Evolutionary conservation across 2,888 invertebrate genomes (phyloP).

Genomic region (Rutpela maculata): DNA sequence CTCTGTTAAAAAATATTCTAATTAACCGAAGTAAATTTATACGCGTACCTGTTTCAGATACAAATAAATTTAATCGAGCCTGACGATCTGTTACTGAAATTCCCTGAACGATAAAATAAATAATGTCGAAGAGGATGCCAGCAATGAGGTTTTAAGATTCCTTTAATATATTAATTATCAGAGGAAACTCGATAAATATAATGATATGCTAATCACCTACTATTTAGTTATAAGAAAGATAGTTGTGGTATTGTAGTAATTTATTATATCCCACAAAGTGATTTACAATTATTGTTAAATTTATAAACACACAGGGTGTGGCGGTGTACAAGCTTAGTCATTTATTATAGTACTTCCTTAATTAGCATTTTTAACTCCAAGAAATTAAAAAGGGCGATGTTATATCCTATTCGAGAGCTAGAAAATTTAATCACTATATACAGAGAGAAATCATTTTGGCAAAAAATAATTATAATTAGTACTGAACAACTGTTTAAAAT

Average conservation of each 20-base stretch:
- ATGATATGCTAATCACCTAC: slow-evolving; percentile 29
- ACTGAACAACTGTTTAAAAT: too few relatives aligned
- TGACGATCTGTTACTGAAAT: slow-evolving; percentile 20
- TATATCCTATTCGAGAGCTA: too few relatives aligned
- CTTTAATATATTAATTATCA: slow-evolving; percentile 25
- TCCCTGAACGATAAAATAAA: slow-evolving; percentile 12
- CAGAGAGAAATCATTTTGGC: too few relatives aligned
- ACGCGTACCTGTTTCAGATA: slow-evolving; percentile 9
- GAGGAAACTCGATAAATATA: slow-evolving; percentile 3
- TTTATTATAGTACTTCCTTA: not conserved
- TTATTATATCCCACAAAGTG: slow-evolving; percentile 17
- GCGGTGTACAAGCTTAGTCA: not conserved
- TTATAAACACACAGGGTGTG: slow-evolving; percentile 16
- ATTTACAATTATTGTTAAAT: slow-evolving; percentile 11
- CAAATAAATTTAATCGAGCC: slow-evolving; percentile 29
- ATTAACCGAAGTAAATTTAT: slow-evolving; percentile 33
- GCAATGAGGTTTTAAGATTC: slow-evolving; percentile 5
- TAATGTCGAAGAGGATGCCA: slow-evolving; percentile 5
- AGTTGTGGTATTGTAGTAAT: slow-evolving; percentile 21
- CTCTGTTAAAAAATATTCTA: slow-evolving; percentile 29
- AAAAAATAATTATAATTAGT: too few relatives aligned
- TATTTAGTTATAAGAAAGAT: slow-evolving; percentile 15
- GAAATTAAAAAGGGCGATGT: not conserved
- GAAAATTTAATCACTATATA: too few relatives aligned
- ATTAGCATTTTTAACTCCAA: not conserved